Evolutionary conservation across 2,113 vertebrate species (phyloP), one percentile per base, ranked within the genome.

Genomic region (Casuarius casuarius): DNA sequence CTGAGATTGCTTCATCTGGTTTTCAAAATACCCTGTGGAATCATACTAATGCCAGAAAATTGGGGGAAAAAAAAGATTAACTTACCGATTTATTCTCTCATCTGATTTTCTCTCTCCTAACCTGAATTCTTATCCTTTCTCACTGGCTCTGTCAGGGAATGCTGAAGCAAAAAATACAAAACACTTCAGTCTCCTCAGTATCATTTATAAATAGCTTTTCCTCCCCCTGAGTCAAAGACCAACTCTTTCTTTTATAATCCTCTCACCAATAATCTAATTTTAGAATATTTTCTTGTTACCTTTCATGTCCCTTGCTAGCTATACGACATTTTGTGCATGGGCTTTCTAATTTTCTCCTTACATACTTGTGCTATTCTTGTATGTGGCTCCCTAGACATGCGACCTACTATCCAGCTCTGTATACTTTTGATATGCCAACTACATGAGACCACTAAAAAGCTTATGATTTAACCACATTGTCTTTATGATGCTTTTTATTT

Each of bases 281-380:
- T 94, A 90, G 75, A 90, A 12, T 83, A 94, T 91, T 93, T 93
- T 88, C 78, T 74, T 94, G 26, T 76, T 95, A 63, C 31, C 18
- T 93, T 85, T 91, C 21, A 71, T 63, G 22, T 86, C 67, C 75
- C 85, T 90, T 90, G 89, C 44, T 90, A 83, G 63, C 66, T 83
- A 9, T 42, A 66, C 91, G 93, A 88, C 74, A 94, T 96, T 96
- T 97, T 87, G 70, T 88, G 82, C 84, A 76, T 21, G 33, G 40
- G 7, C 29, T 96, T 96, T 74, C 71, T 80, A n/a, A 95, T 93
- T 93, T 95, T 76, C 78, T 94, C 40, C 11, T 94, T 79, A 52
- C 66, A 87, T 80, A 33, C 59, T 75, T 90, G 67, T 84, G 66
- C 26, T 93, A 71, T 91, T 95, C 67, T 93, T 59, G 76, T 15